Base-by-base conservation (phyloP, 2,113 vertebrate genomes). In the Rhabdomys dilectus region DNA sequence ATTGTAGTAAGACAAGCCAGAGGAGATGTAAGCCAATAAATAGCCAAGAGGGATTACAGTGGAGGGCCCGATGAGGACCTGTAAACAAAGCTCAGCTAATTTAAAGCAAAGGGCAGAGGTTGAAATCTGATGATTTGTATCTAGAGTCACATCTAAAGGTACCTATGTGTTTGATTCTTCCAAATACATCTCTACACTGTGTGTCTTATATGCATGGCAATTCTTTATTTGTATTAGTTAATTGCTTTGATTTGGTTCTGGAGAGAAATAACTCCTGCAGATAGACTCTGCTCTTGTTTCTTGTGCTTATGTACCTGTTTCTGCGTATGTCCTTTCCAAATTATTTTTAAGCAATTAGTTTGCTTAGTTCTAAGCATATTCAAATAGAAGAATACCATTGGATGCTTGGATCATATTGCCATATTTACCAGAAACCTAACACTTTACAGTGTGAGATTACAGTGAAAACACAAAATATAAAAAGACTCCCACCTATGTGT, bases 161-260 rank as follows among this genome's bases (percentile, higher is more conserved):
- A n/a, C 64, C 86, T 80, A 73, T 0, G 7, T 76, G 19, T 26
- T 91, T 77, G 76, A 17, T 51, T 91, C 68, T 94, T 70, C 66
- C 84, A 77, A 73, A 45, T 78, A 60, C 21, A 85, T 92, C 45
- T 58, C 39, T 68, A 64, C 88, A 80, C 4, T 80, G 7, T 64
- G 9, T 58, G 29, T 87, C 39, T 93, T 80, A 53, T 39, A 31
- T 84, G 42, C 68, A 42, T 64, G 64, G 36, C 19, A 3, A 8
- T 77, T 91, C 39, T 53, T 88, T 82, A 84, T 91, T 17, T 93
- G 45, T 82, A 56, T 91, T 91, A 91, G 94, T 31, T 89, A 87
- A 87, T 51, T 70, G 78, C 31, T 53, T 89, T 31, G 12, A 76
- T 66, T 84, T 75, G 13, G 58, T 86, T 89, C 94, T 36, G 11